A percentile compares a stretch with the other conserved stretches of the same genome.
phyloP scores from a whole-genome alignment of 2,113 vertebrate genomes.

The Gadus chalcogrammus region DNA sequence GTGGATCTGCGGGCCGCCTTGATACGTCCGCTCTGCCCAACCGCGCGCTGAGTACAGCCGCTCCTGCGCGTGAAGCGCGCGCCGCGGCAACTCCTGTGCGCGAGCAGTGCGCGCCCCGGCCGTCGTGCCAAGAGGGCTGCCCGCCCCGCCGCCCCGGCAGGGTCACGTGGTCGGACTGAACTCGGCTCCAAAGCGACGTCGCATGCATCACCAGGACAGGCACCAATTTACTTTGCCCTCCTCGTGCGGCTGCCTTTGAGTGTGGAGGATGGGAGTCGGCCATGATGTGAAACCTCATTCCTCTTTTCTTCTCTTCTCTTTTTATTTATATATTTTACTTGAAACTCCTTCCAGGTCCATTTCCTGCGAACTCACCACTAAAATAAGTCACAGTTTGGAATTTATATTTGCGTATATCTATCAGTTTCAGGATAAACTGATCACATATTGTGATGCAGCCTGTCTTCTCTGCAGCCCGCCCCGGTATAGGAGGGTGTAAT shows the following conservation, averaged over 20 bases:
- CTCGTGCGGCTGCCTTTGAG: background rate
- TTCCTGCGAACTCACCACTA: background rate
- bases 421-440: no score
- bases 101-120: background rate
- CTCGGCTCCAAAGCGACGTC: slow-evolving; percentile 43
- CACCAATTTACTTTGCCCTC: slow-evolving; percentile 25
- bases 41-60: slow-evolving; percentile 7
- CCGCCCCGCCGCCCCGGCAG: slow-evolving; percentile 24
- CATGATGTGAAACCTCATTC: background rate
- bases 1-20: slow-evolving; percentile 40
- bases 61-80: background rate
- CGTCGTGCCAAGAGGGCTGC: background rate
- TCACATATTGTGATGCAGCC: no score
- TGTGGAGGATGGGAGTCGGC: background rate
- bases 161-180: slow-evolving; percentile 56
- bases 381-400: background rate
- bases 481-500: no score
- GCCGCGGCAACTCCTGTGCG: background rate
- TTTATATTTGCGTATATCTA: no score
- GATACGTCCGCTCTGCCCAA: slow-evolving; percentile 37
- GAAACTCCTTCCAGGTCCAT: background rate
- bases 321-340: background rate
- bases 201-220: slow-evolving; percentile 31
- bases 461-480: no score
- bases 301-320: background rate